Conservation (phyloP, 92 coral and sea anemone species). For the Parazoanthus atlanticus region DNA sequence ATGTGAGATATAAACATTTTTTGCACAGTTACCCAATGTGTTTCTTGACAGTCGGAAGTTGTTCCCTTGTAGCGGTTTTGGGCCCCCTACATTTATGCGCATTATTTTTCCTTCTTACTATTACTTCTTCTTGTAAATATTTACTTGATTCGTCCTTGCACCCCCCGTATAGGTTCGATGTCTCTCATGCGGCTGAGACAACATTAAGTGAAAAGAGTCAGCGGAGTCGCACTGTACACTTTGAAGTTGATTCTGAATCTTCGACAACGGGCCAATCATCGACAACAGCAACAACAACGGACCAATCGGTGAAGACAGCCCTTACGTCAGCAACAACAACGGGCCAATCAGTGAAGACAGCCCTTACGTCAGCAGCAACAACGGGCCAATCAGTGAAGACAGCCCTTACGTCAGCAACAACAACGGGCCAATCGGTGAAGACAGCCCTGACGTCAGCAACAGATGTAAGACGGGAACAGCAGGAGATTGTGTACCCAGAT, state of each 20-base stretch:
- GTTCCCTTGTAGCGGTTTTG: background rate
- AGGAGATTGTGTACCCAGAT: slow-evolving; percentile 37
- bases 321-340: background rate
- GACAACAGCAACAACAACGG: background rate
- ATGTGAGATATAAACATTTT: no score
- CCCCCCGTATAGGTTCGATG: background rate
- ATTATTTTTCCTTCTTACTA: background rate
- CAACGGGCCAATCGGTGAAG: background rate
- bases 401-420: background rate
- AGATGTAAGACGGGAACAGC: slow-evolving; percentile 14
- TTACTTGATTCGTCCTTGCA: background rate
- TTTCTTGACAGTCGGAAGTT: background rate
- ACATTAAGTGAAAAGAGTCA: slow-evolving; percentile 2
- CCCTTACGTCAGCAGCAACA: background rate
- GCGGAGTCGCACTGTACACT: slow-evolving; percentile 30
- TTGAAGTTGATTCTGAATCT: background rate
- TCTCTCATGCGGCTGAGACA: slow-evolving; percentile 14
- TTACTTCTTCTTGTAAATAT: background rate
- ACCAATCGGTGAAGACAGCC: background rate
- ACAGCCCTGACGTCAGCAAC: slow-evolving; percentile 1
- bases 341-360: background rate
- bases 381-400: background rate
- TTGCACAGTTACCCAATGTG: no score
- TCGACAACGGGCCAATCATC: slow-evolving; percentile 19
- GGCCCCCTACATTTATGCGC: background rate